Percentiles rank a stretch among this genome's conserved stretches.
Conservation (phyloP, 2,113 vertebrate species). For the Parus major region DNA sequence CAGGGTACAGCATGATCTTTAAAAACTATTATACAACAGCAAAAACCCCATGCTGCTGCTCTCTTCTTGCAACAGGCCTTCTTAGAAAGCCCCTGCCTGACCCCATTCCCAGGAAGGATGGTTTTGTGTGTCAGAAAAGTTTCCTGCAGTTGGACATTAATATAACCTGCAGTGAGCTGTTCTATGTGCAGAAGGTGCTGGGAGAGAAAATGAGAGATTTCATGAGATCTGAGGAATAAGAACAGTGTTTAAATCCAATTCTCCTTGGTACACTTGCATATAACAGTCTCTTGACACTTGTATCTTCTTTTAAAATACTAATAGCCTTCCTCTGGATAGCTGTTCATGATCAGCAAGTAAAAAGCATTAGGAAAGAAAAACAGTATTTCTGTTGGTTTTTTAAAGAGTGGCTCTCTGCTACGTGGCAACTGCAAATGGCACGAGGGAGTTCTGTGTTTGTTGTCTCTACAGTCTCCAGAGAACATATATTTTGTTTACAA, state of each 20-base stretch:
- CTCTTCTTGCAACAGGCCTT: not conserved
- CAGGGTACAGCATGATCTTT: not conserved
- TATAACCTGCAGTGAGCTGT: not conserved
- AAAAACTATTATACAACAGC: not conserved
- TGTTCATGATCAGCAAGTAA: not conserved
- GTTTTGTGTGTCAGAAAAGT: not conserved
- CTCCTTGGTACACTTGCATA: not conserved
- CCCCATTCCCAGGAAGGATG: not conserved
- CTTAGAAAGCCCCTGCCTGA: not conserved
- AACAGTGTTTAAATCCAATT: not conserved
- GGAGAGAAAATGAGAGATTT: not conserved
- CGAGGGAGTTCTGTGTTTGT: constrained; percentile 9
- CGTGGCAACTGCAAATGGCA: constrained; percentile 24
- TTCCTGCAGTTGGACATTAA: not conserved
- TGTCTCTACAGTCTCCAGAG: constrained; percentile 34
- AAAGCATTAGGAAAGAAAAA: constrained; percentile 12
- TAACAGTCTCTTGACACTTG: not conserved
- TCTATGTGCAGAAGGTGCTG: not conserved
- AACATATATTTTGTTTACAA: constrained; percentile 43
- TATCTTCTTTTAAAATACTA: constrained; percentile 32
- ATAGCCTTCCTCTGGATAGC: not conserved
- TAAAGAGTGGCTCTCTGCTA: not conserved
- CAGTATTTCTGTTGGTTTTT: not conserved
- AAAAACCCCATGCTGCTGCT: not conserved
- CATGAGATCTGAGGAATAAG: not conserved